Percentiles rank a stretch among this genome's conserved stretches.
phyloP scores from a whole-genome alignment of 2,888 invertebrate genomes.

The Chaitophorus viminalis region DNA sequence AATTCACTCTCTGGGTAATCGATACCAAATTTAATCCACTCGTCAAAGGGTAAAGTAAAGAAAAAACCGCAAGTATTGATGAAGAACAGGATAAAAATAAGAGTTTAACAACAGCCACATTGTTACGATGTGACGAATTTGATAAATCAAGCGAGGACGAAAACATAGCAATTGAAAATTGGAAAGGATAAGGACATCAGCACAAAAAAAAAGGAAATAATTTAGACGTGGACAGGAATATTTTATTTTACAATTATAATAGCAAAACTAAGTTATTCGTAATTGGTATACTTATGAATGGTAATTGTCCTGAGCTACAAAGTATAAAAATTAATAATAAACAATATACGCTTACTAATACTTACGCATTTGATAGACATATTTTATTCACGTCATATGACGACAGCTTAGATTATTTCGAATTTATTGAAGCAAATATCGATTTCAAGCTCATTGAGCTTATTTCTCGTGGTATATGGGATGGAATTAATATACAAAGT shows the following conservation, averaged over 20 bases:
- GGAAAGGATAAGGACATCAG: conserved; percentile 14
- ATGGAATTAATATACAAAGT: conserved; percentile 27
- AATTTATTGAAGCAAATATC: conserved; percentile 23
- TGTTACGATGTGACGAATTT: too few relatives aligned
- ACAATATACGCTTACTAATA: conserved; percentile 46
- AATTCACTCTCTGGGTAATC: too few relatives aligned
- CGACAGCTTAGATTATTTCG: conserved; percentile 4
- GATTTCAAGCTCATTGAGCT: conserved; percentile 17
- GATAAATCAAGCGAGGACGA: background rate
- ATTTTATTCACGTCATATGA: conserved; percentile 30
- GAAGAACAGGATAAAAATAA: too few relatives aligned
- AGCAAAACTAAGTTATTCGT: conserved; percentile 18
- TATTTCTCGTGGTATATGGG: background rate
- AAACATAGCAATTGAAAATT: conserved; percentile 11
- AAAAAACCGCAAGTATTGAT: too few relatives aligned
- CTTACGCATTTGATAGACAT: conserved; percentile 35
- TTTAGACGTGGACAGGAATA: conserved; percentile 19
- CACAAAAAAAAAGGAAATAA: conserved; percentile 10
- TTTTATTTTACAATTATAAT: conserved; percentile 16
- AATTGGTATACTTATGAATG: conserved; percentile 47
- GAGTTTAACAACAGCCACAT: too few relatives aligned
- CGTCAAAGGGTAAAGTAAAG: too few relatives aligned
- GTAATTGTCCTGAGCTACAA: conserved; percentile 2
- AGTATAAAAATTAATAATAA: conserved; percentile 22
- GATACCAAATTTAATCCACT: too few relatives aligned